A percentile compares a stretch with the other conserved stretches of the same genome.
These are phyloP conservation scores for Florisuga fusca DNA, from an alignment of 2,797 vertebrate genomes.

Conservation along the genomic window DNA sequence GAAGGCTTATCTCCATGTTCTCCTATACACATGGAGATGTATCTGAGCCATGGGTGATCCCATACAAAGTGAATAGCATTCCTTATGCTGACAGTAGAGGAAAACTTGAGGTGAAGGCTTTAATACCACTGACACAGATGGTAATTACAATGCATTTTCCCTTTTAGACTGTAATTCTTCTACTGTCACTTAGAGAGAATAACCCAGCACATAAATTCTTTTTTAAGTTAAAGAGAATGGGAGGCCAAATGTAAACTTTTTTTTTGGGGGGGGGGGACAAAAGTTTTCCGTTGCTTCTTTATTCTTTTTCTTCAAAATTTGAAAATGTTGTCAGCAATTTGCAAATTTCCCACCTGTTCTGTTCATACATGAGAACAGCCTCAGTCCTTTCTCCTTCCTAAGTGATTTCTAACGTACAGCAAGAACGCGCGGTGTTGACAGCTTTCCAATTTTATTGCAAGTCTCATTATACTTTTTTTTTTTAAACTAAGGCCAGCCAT, in stretches of 20 bases:
- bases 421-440: conserved; percentile 34
- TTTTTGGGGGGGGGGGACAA: rapidly evolving
- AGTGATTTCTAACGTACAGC: conserved; percentile 19
- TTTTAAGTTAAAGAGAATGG: not conserved
- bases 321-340: conserved; percentile 43
- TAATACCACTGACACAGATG: not conserved
- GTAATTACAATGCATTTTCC: not conserved
- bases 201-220: rapidly evolving
- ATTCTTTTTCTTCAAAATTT: not conserved
- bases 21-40: not conserved
- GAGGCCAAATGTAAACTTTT: not conserved
- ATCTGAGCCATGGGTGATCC: not conserved
- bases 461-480: not conserved
- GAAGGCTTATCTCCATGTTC: not conserved
- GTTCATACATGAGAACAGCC: not conserved
- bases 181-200: not conserved
- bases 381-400: not conserved
- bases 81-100: not conserved
- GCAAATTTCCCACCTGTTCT: conserved; percentile 38
- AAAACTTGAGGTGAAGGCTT: not conserved
- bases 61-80: rapidly evolving
- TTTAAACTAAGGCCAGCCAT: not conserved
- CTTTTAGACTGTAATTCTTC: not conserved
- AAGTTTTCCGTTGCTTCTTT: not conserved
- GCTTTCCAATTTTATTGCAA: conserved; percentile 44